phyloP scores from a whole-genome alignment of 2,797 vertebrate species.

The Columba guinea region DNA sequence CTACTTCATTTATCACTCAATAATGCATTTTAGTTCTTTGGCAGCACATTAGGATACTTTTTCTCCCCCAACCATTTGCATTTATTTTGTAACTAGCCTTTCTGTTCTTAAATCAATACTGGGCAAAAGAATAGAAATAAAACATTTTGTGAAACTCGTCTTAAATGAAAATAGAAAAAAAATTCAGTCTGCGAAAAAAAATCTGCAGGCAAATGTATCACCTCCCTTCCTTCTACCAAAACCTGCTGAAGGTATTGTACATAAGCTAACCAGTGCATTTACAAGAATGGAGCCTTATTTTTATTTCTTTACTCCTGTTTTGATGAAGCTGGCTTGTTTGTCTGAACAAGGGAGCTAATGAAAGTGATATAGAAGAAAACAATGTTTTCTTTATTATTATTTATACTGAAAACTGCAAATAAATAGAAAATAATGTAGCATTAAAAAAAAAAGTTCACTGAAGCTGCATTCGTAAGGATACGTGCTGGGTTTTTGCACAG shows the following conservation, averaged over 20 bases:
- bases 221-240: neutral
- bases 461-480: neutral
- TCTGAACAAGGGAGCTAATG: neutral
- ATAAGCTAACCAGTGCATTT: neutral
- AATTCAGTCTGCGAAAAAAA: neutral
- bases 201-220: neutral
- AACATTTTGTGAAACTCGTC: neutral
- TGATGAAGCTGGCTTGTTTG: neutral
- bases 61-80: neutral
- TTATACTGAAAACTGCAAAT: neutral
- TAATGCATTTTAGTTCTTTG: neutral
- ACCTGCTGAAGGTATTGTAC: neutral
- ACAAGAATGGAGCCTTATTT: neutral
- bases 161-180: neutral
- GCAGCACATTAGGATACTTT: neutral
- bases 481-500: neutral
- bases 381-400: neutral
- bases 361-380: neutral
- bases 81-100: neutral
- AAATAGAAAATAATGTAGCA: neutral
- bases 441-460: neutral
- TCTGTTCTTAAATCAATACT: neutral
- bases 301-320: neutral
- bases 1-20: neutral
- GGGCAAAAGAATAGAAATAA: neutral